Percentiles rank a stretch among this genome's conserved stretches.
phyloP scores from a whole-genome alignment of 2,888 invertebrate species.

The Helicoverpa assulta region DNA sequence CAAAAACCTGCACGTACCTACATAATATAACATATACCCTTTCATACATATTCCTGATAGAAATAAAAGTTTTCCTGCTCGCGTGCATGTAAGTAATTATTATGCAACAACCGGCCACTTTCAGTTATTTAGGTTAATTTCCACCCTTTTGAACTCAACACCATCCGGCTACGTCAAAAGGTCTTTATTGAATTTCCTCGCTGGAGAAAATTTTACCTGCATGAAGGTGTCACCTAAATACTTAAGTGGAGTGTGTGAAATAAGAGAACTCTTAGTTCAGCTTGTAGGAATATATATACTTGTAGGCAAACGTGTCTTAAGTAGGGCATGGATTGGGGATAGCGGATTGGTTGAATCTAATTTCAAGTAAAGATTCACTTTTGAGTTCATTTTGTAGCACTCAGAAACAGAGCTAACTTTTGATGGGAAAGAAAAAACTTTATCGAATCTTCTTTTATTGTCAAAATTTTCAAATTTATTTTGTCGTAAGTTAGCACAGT shows the following conservation, averaged over 20 bases:
- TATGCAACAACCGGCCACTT: conserved; percentile 69
- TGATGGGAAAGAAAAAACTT: background rate
- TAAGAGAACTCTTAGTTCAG: background rate
- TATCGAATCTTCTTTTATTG: too few species aligned
- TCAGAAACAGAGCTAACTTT: too few species aligned
- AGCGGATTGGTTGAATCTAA: too few species aligned
- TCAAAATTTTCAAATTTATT: too few species aligned
- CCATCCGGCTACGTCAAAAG: conserved; percentile 62
- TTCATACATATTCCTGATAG: conserved; percentile 16
- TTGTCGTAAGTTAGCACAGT: too few species aligned
- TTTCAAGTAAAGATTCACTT: too few species aligned
- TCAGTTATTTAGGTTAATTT: conserved; percentile 78
- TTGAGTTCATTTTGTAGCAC: too few species aligned
- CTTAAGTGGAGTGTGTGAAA: conserved; percentile 15
- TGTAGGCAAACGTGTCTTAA: too few species aligned
- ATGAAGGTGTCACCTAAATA: conserved; percentile 17
- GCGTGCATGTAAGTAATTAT: conserved; percentile 73
- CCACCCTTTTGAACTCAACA: conserved; percentile 71
- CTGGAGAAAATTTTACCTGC: conserved; percentile 41
- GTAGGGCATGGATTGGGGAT: too few species aligned
- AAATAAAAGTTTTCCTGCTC: conserved; percentile 45
- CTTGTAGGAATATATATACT: too few species aligned
- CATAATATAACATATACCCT: background rate
- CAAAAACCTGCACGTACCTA: background rate
- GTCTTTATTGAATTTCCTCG: conserved; percentile 70